Base-by-base conservation (phyloP, 1,140 invertebrate species). In the Cotesia vestalis region DNA sequence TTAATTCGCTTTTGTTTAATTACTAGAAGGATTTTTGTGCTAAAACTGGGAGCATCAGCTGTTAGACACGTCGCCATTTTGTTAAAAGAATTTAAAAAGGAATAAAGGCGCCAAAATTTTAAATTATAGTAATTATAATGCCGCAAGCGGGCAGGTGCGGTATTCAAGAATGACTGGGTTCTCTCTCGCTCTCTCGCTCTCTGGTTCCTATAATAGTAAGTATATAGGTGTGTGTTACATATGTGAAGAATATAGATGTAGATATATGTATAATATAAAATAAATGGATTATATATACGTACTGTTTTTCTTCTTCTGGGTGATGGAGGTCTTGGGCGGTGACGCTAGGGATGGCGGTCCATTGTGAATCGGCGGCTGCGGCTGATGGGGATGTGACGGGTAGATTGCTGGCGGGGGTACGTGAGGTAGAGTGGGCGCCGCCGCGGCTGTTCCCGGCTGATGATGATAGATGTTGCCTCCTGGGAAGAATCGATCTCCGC, bases 281-380 rank as follows among this genome's bases (percentile, higher is more conserved):
- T 27, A 27, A 27, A 27, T 27, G 27, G 27, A 27, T 27, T 4
- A n/a, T 8, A 36, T 69, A 75, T 81, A 86, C 86, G 75, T 80
- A 87, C 86, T 87, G 79, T 86, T 87, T 79, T 86, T 87, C 80
- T 87, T 87, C 81, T 86, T 86, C 77, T 85, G 84, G 66, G 80
- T 83, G 71, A 84, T 84, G 60, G 86, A 83, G 72, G 84, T 86
- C 77, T 87, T 86, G 75, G 85, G 80, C 73, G 85, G 79, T 64
- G 84, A 82, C n/a, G 80, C 40, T 8, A 46, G 78, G 76, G 85
- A 84, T 67, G 84, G 84, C 69, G 79, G 77, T 70, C 81, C 84
- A 78, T 82, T 82, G 78, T 84, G 81, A 71, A 83, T 79, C 59
- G 81, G 78, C 71, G 79, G 78, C 66, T 81, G 83, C 61, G 81